These are phyloP conservation scores for Gavialis gangeticus DNA, from an alignment of 2,113 vertebrate genomes.

Conservation along the genomic window DNA sequence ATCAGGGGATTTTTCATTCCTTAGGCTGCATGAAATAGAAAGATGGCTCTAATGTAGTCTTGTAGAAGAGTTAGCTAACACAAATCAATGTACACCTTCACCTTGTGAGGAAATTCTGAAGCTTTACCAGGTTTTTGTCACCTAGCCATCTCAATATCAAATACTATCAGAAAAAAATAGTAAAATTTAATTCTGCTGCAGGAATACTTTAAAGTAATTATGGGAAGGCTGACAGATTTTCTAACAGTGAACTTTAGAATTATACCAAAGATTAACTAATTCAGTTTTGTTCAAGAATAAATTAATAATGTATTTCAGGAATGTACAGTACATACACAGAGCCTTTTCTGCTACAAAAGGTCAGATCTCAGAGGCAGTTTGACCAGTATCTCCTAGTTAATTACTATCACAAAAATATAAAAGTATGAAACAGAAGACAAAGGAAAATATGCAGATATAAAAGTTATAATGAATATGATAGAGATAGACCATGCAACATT, in stretches of 20 bases:
- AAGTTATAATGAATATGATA: background rate
- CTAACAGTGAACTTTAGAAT: slow-evolving; percentile 15
- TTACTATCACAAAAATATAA: background rate
- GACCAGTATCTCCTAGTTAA: background rate
- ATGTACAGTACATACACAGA: background rate
- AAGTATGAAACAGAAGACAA: background rate
- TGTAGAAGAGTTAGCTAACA: slow-evolving; percentile 32
- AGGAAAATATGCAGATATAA: background rate
- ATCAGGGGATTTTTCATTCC: slow-evolving; percentile 38
- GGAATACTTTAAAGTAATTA: background rate
- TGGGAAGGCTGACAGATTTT: background rate
- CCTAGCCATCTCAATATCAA: slow-evolving; percentile 29
- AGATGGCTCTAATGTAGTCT: slow-evolving; percentile 3
- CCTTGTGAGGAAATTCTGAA: slow-evolving; percentile 28
- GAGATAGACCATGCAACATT: background rate
- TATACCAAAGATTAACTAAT: background rate
- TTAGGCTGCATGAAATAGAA: slow-evolving; percentile 25
- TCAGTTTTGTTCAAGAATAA: background rate
- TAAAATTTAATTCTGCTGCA: background rate
- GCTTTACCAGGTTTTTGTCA: slow-evolving; percentile 26
- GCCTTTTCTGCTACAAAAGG: background rate
- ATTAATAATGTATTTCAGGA: background rate
- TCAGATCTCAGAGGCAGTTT: background rate
- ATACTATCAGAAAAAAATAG: background rate
- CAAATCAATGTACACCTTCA: background rate